Evolutionary conservation across 2,113 vertebrate species (phyloP).

Genomic region (Bambusicola thoracicus): DNA sequence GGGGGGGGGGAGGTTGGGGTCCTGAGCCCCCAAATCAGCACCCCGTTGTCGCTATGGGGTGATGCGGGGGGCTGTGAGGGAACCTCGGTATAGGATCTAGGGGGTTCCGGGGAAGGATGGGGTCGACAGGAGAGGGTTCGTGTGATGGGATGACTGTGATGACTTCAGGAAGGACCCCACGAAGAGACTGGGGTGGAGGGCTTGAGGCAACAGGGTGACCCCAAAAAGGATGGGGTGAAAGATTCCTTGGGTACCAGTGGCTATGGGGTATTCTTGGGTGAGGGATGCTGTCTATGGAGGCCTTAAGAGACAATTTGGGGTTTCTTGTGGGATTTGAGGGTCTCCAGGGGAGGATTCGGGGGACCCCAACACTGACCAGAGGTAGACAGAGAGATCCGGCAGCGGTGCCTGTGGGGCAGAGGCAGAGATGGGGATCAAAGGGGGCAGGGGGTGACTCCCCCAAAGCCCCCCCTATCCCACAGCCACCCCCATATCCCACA

Average conservation of each 20-base stretch:
- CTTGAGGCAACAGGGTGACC: background rate
- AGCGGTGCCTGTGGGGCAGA: conserved; percentile 64
- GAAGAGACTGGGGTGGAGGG: background rate
- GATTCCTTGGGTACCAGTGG: background rate
- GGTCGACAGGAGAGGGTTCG: background rate
- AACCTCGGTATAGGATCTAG: background rate
- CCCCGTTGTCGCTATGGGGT: background rate
- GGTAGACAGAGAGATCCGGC: conserved; percentile 71
- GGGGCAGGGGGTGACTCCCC: background rate
- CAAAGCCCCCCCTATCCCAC: background rate
- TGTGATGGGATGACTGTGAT: background rate
- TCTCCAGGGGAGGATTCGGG: background rate
- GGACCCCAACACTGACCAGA: conserved; percentile 70
- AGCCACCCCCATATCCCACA: background rate
- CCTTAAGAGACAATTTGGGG: background rate
- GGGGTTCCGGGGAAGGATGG: background rate
- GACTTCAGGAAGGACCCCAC: background rate
- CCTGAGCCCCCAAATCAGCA: background rate
- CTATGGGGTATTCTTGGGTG: too few relatives aligned
- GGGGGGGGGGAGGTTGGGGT: background rate
- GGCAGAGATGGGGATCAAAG: background rate
- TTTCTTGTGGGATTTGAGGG: background rate
- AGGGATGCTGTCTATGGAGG: background rate
- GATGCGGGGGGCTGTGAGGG: too few relatives aligned
- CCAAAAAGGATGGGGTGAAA: background rate